Evolutionary conservation across 37 sponge, comb jelly and placozoan species (phyloP).

Genomic region (Cliona cf. orientalis): DNA sequence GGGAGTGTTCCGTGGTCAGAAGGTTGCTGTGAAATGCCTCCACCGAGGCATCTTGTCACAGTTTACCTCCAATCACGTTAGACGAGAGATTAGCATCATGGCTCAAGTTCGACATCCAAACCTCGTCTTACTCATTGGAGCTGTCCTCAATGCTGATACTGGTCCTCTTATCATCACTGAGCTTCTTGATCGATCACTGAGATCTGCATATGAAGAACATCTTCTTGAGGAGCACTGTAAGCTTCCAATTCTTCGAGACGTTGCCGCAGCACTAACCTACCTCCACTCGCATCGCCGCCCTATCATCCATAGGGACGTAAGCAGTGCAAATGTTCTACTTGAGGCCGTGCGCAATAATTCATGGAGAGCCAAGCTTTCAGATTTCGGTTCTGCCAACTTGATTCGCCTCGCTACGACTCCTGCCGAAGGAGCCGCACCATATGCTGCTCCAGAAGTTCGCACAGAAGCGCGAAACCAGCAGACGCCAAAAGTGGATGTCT

Average conservation of each 20-base stretch:
- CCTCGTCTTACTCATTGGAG: constrained; percentile 63
- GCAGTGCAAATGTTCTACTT: constrained; percentile 72
- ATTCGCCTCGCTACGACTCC: constrained; percentile 17
- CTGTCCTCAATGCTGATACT: constrained; percentile 33
- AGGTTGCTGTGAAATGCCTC: constrained; percentile 20
- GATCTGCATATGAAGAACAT: constrained; percentile 13
- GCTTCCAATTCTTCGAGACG: constrained; percentile 37
- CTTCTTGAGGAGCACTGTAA: not conserved
- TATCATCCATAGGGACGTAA: constrained; percentile 81
- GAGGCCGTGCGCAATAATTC: constrained; percentile 7
- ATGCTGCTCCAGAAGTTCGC: constrained; percentile 67
- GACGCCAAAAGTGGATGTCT: constrained; percentile 75
- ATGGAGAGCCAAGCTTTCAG: constrained; percentile 74
- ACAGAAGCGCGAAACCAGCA: constrained; percentile 20
- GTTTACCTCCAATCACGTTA: not conserved
- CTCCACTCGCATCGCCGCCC: constrained; percentile 55
- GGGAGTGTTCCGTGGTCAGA: constrained; percentile 18
- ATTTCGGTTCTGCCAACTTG: constrained; percentile 80
- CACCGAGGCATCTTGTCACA: constrained; percentile 2
- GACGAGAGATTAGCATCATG: constrained; percentile 59
- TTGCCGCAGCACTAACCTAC: constrained; percentile 64
- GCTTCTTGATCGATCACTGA: constrained; percentile 57
- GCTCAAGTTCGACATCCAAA: constrained; percentile 64
- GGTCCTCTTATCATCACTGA: constrained; percentile 65
- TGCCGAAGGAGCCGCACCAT: constrained; percentile 48